phyloP scores from a whole-genome alignment of 2,797 vertebrate genomes.

The Gobio occitaniae region DNA sequence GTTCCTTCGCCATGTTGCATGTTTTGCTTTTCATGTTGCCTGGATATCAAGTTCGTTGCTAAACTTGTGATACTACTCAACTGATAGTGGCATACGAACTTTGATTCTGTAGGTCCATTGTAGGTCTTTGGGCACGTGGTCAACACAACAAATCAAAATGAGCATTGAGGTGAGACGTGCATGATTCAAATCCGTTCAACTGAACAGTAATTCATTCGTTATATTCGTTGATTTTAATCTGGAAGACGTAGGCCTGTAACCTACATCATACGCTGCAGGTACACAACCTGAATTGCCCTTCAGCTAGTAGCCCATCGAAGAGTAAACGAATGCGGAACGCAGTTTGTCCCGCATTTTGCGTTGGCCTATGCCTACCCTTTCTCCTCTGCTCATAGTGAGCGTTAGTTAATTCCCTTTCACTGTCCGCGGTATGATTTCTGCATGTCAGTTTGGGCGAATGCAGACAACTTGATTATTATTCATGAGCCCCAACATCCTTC shows the following conservation, averaged over 20 bases:
- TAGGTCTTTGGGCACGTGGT: slow-evolving; percentile 25
- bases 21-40: slow-evolving; percentile 18
- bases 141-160: slow-evolving; percentile 40
- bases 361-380: no score
- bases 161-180: slow-evolving; percentile 20
- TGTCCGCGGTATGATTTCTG: no score
- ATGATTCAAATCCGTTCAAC: background rate
- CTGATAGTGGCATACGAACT: slow-evolving; percentile 44
- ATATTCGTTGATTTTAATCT: background rate
- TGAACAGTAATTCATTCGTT: background rate
- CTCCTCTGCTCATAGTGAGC: no score
- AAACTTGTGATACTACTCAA: slow-evolving; percentile 35
- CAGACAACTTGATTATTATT: no score
- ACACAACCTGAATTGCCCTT: background rate
- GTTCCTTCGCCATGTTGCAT: slow-evolving; percentile 21
- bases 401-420: no score
- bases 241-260: background rate
- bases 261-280: background rate
- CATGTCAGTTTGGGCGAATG: no score
- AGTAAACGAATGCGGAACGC: background rate
- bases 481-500: no score
- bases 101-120: slow-evolving; percentile 23
- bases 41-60: slow-evolving; percentile 5
- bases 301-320: no score
- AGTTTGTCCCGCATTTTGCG: background rate